Evolutionary conservation across 2,797 vertebrate genomes (phyloP).

Genomic region (Mustela erminea): DNA sequence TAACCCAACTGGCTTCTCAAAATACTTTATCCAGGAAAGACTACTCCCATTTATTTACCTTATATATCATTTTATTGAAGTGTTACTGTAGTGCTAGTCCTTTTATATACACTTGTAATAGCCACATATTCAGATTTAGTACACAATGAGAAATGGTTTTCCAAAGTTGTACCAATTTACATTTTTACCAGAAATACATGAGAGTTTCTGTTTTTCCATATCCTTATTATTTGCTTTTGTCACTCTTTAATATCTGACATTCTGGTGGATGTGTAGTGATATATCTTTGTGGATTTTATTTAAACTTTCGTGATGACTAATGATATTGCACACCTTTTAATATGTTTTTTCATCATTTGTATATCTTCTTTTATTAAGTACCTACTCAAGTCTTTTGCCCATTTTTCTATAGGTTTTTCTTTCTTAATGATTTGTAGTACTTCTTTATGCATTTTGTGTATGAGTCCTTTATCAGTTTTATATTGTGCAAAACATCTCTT

Average conservation of each 20-base stretch:
- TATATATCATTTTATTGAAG: slow-evolving; percentile 16
- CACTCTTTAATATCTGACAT: slow-evolving; percentile 14
- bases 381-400: neutral
- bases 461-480: neutral
- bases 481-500: slow-evolving; percentile 15
- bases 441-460: neutral
- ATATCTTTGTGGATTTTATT: slow-evolving; percentile 22
- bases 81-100: neutral
- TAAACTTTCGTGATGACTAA: slow-evolving; percentile 1
- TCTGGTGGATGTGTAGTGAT: neutral
- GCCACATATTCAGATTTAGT: neutral
- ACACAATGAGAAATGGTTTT: neutral
- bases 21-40: neutral
- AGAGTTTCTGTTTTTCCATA: neutral
- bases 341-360: neutral
- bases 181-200: neutral
- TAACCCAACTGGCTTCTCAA: neutral
- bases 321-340: neutral
- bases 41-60: neutral
- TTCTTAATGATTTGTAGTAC: neutral
- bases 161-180: neutral
- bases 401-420: slow-evolving; percentile 11
- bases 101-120: slow-evolving; percentile 6
- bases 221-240: neutral
- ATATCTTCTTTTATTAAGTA: slow-evolving; percentile 12